Base-by-base conservation (phyloP, 2,888 invertebrate genomes). In the Phragmatobia fuliginosa region DNA sequence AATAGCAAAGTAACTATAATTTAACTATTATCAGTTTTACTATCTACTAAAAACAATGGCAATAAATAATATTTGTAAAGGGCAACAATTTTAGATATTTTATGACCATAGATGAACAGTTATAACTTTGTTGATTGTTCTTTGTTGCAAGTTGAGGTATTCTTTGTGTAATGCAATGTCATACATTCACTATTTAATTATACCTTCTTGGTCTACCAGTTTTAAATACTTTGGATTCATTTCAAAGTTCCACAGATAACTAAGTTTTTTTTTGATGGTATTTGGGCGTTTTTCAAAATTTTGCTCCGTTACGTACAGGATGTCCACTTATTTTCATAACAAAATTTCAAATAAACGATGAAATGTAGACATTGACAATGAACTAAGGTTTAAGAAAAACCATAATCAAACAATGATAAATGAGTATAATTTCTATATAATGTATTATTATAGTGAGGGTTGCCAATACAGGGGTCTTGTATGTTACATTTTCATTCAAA, bases 111-210 rank as follows among this genome's bases (percentile, higher is more conserved):
- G 62, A 62, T 32, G 10, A 28, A 11, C 28, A 36, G 52, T 68
- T 66, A 16, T 36, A 68, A 66, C 33, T 7, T 52, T 70, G 41
- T 32, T 70, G 67, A 78, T 73, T 64, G 60, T 59, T 41, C 69
- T 79, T 81, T 79, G 79, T 79, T 72, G 64, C 28, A 59, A 49
- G 28, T 66, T 60, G 59, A 41, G 32, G 67, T 76, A 64, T 71
- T 52, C n/a, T 67, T 58, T 68, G 32, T 65, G 38, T 52, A n/a
- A 38, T 68, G 59, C 66, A 73, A 78, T 78, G 61, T 71, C 66
- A 79, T 49, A 31, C 63, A 67, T 68, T 67, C 41, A 45, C 63
- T 56, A 41, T 62, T 32, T 62, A 62, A 62, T 62, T 67, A 52
- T 11, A 62, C 62, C 62, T 41, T 28, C 62, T 41, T 62, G 11